Conservation (phyloP, 2,113 vertebrate species). For the Eptesicus fuscus region DNA sequence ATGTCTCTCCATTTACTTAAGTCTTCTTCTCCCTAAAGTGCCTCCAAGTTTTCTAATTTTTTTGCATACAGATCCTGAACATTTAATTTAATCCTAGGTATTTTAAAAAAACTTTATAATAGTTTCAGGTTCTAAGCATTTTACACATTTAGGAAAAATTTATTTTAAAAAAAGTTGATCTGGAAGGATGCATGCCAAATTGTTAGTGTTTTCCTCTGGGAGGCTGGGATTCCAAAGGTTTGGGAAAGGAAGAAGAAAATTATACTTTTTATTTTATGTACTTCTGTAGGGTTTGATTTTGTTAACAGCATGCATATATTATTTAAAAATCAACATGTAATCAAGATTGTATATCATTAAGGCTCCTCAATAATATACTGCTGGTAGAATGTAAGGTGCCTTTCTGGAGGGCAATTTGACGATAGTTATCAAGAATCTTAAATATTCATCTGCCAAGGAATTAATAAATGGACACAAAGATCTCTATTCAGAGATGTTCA, state of each 20-base stretch:
- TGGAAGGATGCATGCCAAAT: not conserved
- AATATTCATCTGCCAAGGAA: not conserved
- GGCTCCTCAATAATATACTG: not conserved
- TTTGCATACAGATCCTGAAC: not conserved
- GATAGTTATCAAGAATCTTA: not conserved
- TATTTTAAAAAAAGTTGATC: conserved; percentile 28
- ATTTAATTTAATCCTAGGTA: conserved; percentile 4
- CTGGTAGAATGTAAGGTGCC: not conserved
- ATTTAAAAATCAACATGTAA: not conserved
- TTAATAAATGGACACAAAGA: not conserved
- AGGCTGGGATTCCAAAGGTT: not conserved
- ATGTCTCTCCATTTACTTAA: conserved; percentile 21
- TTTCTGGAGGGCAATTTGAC: not conserved
- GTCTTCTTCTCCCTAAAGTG: not conserved
- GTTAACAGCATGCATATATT: not conserved
- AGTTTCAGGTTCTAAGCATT: not conserved
- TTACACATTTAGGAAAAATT: not conserved
- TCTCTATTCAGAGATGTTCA: not conserved
- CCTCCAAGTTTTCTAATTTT: not conserved
- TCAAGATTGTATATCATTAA: not conserved
- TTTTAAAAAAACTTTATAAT: not conserved
- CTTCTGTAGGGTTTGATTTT: not conserved
- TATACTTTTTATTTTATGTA: not conserved
- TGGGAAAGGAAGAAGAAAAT: not conserved
- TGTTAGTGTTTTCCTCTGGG: not conserved